Evolutionary conservation across 2,113 vertebrate genomes (phyloP).

Genomic region (Benitochromis conjunctus): DNA sequence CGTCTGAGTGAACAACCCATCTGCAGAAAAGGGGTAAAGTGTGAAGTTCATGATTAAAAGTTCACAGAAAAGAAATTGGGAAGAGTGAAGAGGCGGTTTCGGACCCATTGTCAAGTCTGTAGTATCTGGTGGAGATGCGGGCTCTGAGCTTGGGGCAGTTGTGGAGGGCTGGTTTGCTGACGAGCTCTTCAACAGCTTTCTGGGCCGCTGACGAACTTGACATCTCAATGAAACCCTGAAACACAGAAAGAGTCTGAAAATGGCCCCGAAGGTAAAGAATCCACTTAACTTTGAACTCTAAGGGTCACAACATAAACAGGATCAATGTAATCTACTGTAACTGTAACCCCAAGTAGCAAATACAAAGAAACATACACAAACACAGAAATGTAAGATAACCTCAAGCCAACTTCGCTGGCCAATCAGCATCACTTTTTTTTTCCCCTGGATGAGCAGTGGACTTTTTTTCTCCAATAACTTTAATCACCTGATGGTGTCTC

Average conservation of each 20-base stretch:
- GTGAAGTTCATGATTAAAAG: neutral
- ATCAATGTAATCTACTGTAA: neutral
- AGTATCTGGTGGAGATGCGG: conserved; percentile 45
- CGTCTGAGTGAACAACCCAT: neutral
- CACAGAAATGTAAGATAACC: neutral
- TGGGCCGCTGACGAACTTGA: conserved; percentile 32
- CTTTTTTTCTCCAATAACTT: no score
- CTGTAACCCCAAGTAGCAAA: neutral
- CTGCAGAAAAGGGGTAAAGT: neutral
- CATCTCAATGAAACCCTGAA: conserved; percentile 68
- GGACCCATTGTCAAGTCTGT: conserved; percentile 44
- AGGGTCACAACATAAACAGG: neutral
- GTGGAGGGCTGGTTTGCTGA: neutral
- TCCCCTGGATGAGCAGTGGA: neutral
- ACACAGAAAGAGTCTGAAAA: neutral
- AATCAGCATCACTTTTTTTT: neutral
- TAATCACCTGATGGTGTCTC: no score
- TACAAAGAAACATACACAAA: neutral
- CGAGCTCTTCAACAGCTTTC: conserved; percentile 11
- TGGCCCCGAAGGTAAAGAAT: neutral
- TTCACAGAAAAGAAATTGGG: neutral
- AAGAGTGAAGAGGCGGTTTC: neutral
- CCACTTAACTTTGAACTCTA: neutral
- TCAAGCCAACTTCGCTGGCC: neutral
- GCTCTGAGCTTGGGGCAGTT: neutral